Conservation (phyloP, 2,113 vertebrate species). For the Recurvirostra avosetta region DNA sequence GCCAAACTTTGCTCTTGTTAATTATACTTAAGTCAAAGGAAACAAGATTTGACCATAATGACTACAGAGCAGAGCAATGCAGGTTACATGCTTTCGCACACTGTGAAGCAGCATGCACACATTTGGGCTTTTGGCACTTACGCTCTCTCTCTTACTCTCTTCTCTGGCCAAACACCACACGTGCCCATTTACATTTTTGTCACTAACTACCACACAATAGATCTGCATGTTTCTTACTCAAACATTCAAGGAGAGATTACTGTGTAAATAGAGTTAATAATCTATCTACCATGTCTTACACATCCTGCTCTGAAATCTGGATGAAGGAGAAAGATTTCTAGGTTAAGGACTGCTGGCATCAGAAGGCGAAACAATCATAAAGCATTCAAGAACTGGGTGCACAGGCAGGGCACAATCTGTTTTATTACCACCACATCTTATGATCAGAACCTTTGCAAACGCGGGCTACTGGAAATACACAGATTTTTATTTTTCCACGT, state of each 20-base stretch:
- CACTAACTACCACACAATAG: background rate
- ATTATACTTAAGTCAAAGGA: background rate
- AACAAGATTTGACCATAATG: background rate
- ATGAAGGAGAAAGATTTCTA: background rate
- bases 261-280: background rate
- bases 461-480: background rate
- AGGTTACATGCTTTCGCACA: background rate
- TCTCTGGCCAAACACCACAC: background rate
- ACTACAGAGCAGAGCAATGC: background rate
- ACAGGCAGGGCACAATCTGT: background rate
- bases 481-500: background rate
- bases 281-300: background rate
- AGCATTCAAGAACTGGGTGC: background rate
- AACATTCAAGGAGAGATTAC: background rate
- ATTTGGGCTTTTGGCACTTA: background rate
- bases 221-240: background rate
- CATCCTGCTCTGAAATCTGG: background rate
- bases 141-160: accelerated
- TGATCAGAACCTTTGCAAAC: constrained; percentile 4
- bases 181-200: background rate
- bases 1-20: constrained; percentile 22
- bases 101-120: background rate
- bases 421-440: background rate
- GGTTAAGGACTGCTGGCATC: background rate
- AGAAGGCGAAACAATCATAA: background rate